These are phyloP conservation scores for Deilephila porcellus DNA, from an alignment of 2,888 invertebrate species.

Conservation along the genomic window DNA sequence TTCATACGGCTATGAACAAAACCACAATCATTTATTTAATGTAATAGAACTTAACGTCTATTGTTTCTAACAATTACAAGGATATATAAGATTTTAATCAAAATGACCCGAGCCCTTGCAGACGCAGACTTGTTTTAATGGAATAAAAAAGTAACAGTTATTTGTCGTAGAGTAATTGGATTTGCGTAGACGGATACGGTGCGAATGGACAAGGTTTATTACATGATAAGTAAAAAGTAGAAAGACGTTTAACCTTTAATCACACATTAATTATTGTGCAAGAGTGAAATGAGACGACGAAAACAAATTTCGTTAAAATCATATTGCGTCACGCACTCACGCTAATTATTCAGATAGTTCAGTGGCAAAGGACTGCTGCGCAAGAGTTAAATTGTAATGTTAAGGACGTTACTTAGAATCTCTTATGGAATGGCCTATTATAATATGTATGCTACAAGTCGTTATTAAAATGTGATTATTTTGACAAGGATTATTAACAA, in stretches of 20 bases:
- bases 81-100: not conserved
- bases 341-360: constrained; percentile 13
- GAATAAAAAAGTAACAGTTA: constrained; percentile 23
- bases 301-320: not conserved
- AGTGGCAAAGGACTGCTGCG: not conserved
- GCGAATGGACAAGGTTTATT: constrained; percentile 30
- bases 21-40: too few relatives aligned
- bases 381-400: constrained; percentile 4
- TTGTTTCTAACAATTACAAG: not conserved
- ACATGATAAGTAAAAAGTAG: constrained; percentile 21
- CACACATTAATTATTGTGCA: not conserved
- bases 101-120: not conserved
- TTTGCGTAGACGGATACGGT: constrained; percentile 38
- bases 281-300: constrained; percentile 1
- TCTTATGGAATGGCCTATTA: constrained; percentile 14
- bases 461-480: constrained; percentile 7
- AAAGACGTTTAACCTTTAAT: constrained; percentile 28
- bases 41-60: too few relatives aligned
- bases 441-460: not conserved
- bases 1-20: not conserved
- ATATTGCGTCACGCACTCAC: constrained; percentile 7
- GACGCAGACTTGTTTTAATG: not conserved
- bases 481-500: constrained; percentile 7
- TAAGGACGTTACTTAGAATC: constrained; percentile 24
- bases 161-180: constrained; percentile 14